These are phyloP conservation scores for Euleptes europaea DNA, from an alignment of 2,113 vertebrate genomes.

Conservation along the genomic window DNA sequence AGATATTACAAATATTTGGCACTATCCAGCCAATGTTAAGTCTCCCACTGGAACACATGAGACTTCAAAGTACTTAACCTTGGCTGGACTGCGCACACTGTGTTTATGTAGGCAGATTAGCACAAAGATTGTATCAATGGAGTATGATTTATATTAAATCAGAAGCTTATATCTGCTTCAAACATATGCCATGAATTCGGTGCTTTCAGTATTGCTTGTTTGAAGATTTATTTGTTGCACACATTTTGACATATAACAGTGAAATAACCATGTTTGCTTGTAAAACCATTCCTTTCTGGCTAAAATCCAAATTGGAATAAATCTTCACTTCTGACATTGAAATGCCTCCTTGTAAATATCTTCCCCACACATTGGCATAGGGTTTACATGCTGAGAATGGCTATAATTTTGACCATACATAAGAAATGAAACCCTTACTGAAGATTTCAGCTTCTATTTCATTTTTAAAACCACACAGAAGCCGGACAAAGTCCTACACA, in stretches of 20 bases:
- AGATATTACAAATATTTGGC: background rate
- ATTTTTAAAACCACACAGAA: background rate
- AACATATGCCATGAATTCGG: background rate
- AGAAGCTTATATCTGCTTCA: slow-evolving; percentile 13
- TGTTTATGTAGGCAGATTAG: background rate
- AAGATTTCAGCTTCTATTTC: background rate
- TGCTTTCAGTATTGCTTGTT: slow-evolving; percentile 4
- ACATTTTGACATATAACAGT: background rate
- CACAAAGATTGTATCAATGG: background rate
- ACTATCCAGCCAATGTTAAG: background rate
- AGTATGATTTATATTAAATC: background rate
- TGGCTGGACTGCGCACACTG: background rate
- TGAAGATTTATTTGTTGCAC: slow-evolving; percentile 3
- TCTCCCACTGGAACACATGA: background rate
- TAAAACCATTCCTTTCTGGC: slow-evolving; percentile 7
- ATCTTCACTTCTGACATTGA: background rate
- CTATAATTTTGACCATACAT: background rate
- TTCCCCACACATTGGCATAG: background rate
- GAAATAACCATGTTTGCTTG: background rate
- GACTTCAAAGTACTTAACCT: background rate
- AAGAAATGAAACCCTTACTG: slow-evolving; percentile 8
- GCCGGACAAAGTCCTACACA: background rate
- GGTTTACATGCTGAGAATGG: background rate
- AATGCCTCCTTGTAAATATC: background rate
- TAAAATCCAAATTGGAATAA: slow-evolving; percentile 2